Percentiles rank a stretch among this genome's conserved stretches.
phyloP scores from a whole-genome alignment of 2,888 invertebrate species.

The Iphiclides podalirius region DNA sequence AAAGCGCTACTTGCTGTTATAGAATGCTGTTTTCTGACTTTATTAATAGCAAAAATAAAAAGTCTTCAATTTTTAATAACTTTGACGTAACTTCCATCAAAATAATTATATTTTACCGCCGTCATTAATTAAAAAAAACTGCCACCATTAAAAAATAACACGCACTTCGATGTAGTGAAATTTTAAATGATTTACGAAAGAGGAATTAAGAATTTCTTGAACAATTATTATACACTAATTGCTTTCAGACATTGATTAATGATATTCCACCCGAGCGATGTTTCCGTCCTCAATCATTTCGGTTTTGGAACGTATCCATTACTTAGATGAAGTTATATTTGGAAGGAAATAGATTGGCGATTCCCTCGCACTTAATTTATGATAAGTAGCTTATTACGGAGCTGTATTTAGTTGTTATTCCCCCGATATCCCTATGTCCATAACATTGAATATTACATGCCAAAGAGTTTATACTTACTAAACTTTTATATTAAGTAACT shows the following conservation, averaged over 20 bases:
- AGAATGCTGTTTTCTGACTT: no score
- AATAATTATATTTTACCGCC: no score
- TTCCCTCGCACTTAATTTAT: constrained; percentile 5
- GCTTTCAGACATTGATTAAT: constrained; percentile 46
- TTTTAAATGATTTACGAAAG: constrained; percentile 25
- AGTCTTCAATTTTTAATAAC: no score
- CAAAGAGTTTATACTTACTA: no score
- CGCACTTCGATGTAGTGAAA: constrained; percentile 15
- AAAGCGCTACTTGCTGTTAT: no score
- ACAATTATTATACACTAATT: constrained; percentile 47
- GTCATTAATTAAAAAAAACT: no score
- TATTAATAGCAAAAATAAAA: no score
- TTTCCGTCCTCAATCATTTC: constrained; percentile 41
- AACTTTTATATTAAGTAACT: no score
- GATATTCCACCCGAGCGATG: constrained; percentile 34
- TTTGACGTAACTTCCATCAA: no score
- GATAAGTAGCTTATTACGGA: background rate
- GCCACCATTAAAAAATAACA: background rate
- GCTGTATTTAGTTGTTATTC: background rate
- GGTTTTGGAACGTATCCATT: constrained; percentile 48
- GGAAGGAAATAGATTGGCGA: constrained; percentile 25
- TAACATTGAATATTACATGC: no score
- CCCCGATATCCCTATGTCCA: no score
- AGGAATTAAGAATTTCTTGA: constrained; percentile 37
- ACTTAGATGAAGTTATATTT: constrained; percentile 34